Evolutionary conservation across 2,113 vertebrate species (phyloP).

Genomic region (Grantiella picta): DNA sequence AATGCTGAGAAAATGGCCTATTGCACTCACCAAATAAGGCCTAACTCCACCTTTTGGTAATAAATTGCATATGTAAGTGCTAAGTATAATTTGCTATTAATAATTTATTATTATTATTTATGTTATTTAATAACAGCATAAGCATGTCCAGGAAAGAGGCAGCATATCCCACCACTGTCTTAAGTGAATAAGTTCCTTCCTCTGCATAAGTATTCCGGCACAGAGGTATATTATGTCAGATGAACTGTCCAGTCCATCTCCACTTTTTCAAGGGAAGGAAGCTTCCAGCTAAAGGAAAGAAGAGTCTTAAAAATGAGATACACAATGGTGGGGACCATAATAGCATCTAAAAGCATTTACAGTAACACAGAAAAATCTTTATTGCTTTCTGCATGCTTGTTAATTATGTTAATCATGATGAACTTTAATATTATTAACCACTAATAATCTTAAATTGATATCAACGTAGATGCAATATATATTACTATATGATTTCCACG

Average conservation of each 20-base stretch:
- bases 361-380: slow-evolving; percentile 48
- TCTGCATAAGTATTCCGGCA: slow-evolving; percentile 8
- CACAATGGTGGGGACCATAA: slow-evolving; percentile 24
- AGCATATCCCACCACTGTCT: slow-evolving; percentile 13
- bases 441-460: slow-evolving; percentile 40
- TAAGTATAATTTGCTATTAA: slow-evolving; percentile 38
- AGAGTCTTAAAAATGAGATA: slow-evolving; percentile 18
- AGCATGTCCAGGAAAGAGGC: slow-evolving; percentile 12
- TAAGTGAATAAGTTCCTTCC: slow-evolving; percentile 49
- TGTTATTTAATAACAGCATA: slow-evolving; percentile 27
- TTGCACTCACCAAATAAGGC: not conserved
- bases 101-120: slow-evolving; percentile 50
- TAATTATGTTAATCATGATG: slow-evolving; percentile 50
- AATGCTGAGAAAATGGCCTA: not conserved
- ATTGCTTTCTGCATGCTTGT: slow-evolving; percentile 18
- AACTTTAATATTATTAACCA: slow-evolving; percentile 37
- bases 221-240: slow-evolving; percentile 29
- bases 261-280: slow-evolving; percentile 8
- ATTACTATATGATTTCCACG: not conserved
- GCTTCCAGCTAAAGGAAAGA: slow-evolving; percentile 37
- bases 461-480: not conserved
- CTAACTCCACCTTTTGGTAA: not conserved
- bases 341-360: slow-evolving; percentile 61
- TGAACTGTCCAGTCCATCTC: not conserved
- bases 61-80: slow-evolving; percentile 12